Conservation (phyloP, 2,888 invertebrate genomes). For the Ceraclea dissimilis region DNA sequence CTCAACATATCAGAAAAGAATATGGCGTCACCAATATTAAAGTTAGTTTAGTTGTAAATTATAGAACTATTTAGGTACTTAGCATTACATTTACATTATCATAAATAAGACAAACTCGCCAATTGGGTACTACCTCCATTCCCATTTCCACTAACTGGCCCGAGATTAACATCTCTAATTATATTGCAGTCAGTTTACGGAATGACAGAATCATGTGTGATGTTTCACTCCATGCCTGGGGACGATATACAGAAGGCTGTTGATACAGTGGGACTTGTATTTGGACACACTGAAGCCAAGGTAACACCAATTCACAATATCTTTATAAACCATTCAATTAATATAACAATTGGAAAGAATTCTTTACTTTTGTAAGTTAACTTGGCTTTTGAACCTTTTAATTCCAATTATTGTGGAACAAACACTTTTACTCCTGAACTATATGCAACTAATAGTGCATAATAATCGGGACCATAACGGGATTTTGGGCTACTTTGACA, state of each 20-base stretch:
- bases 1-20: conserved; percentile 42
- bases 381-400: too few relatives aligned
- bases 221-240: conserved; percentile 45
- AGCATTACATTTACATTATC: not conserved
- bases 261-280: conserved; percentile 47
- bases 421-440: too few relatives aligned
- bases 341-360: not conserved
- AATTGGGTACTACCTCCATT: too few relatives aligned
- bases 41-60: conserved; percentile 30
- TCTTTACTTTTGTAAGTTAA: not conserved
- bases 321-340: not conserved
- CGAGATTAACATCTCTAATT: too few relatives aligned
- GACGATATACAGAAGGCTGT: conserved; percentile 39
- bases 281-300: conserved; percentile 51
- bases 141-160: too few relatives aligned
- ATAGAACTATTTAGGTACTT: not conserved
- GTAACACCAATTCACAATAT: conserved; percentile 26
- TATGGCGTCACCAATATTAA: conserved; percentile 43
- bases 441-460: too few relatives aligned
- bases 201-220: conserved; percentile 50
- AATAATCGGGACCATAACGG: too few relatives aligned
- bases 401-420: too few relatives aligned
- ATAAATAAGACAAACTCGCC: not conserved
- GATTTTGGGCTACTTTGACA: too few relatives aligned
- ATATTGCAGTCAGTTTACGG: conserved; percentile 44